Conservation (phyloP, 1,140 invertebrate species). For the Adelges cooleyi region DNA sequence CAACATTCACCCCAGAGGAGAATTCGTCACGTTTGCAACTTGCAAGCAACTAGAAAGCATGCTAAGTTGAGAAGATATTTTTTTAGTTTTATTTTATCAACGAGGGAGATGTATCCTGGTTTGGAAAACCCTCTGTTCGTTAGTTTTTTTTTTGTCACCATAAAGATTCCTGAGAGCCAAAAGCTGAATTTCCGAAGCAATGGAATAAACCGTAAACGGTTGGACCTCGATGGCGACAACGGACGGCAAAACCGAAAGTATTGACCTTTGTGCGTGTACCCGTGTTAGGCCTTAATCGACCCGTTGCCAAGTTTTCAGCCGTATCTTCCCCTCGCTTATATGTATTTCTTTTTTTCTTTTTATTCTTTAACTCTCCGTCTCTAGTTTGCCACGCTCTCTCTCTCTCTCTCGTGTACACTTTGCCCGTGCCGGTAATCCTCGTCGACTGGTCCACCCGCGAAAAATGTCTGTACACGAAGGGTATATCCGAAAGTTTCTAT, state of each 20-base stretch:
- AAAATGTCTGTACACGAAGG: background rate
- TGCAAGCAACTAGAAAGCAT: no score
- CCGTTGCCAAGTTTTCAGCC: constrained; percentile 24
- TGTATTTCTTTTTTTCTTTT: constrained; percentile 2
- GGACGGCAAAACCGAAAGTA: constrained; percentile 7
- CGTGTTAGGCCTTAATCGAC: constrained; percentile 15
- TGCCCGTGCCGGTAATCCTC: background rate
- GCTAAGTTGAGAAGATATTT: no score
- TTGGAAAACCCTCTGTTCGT: no score
- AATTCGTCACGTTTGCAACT: no score
- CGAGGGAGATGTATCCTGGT: no score
- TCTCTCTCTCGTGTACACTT: background rate
- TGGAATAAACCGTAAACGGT: no score
- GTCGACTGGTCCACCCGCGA: background rate
- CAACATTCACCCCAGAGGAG: no score
- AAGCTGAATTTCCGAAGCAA: no score
- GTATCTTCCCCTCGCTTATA: background rate
- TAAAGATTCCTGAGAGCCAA: no score
- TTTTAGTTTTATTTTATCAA: no score
- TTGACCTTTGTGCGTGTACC: constrained; percentile 15
- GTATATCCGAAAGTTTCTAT: no score
- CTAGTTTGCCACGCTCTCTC: background rate
- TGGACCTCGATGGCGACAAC: background rate
- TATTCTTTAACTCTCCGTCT: background rate
- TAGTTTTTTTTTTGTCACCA: no score